A percentile compares a stretch with the other conserved stretches of the same genome.
Conservation (phyloP, 2,888 invertebrate species). For the Pediacus dermestoides region DNA sequence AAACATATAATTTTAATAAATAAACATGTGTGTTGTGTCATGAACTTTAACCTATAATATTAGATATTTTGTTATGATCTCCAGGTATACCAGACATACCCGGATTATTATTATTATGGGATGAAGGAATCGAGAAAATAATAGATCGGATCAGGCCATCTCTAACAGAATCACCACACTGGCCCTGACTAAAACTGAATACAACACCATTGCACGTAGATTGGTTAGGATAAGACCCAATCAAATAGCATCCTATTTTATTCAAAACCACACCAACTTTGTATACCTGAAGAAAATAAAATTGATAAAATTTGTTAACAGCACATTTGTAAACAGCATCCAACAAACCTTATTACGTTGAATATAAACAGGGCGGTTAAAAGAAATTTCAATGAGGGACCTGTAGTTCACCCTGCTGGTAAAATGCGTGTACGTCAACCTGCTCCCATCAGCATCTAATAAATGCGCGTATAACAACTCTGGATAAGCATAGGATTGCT, state of each 20-base stretch:
- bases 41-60: slow-evolving; percentile 30
- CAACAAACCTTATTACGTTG: slow-evolving; percentile 63
- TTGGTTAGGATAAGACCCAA: slow-evolving; percentile 67
- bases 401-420: slow-evolving; percentile 72
- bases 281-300: slow-evolving; percentile 57
- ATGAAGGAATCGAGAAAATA: slow-evolving; percentile 60
- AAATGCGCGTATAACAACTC: slow-evolving; percentile 80
- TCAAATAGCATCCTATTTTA: slow-evolving; percentile 78
- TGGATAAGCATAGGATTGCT: slow-evolving; percentile 54
- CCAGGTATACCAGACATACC: slow-evolving; percentile 31
- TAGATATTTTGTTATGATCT: slow-evolving; percentile 34
- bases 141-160: slow-evolving; percentile 77
- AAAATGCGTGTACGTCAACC: slow-evolving; percentile 79
- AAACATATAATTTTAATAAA: no score
- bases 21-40: no score
- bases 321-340: not conserved
- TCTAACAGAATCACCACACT: slow-evolving; percentile 66
- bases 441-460: slow-evolving; percentile 73
- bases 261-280: slow-evolving; percentile 80
- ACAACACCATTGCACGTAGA: slow-evolving; percentile 67
- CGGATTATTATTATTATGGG: slow-evolving; percentile 27
- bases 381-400: slow-evolving; percentile 73
- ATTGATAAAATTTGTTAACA: slow-evolving; percentile 7
- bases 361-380: slow-evolving; percentile 76
- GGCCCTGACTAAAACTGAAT: slow-evolving; percentile 73